phyloP scores from a whole-genome alignment of 2,797 vertebrate genomes.

The Ibycter americanus region DNA sequence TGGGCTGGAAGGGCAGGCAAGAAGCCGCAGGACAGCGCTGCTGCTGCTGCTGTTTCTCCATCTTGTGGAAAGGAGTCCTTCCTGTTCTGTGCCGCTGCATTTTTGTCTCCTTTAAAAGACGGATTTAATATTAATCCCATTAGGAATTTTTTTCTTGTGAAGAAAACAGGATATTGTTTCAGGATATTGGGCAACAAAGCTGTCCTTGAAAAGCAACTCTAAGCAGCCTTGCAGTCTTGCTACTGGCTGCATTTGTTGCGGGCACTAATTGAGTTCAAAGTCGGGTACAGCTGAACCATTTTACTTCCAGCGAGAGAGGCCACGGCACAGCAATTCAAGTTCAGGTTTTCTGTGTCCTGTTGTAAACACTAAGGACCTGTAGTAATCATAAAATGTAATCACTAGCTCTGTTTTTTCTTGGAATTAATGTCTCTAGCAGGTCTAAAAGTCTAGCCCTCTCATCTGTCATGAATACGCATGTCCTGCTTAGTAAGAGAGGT shows the following conservation, averaged over 20 bases:
- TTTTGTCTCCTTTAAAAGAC: slow-evolving; percentile 30
- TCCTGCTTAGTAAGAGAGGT: slow-evolving; percentile 37
- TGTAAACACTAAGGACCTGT: not conserved
- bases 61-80: not conserved
- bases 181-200: slow-evolving; percentile 62
- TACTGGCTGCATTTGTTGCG: not conserved
- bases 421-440: slow-evolving; percentile 24
- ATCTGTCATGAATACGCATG: not conserved
- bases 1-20: not conserved
- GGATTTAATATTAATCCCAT: slow-evolving; percentile 63
- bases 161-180: slow-evolving; percentile 64
- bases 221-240: not conserved
- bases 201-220: slow-evolving; percentile 36
- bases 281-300: not conserved
- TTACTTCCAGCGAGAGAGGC: not conserved
- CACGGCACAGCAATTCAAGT: not conserved
- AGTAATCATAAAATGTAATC: not conserved
- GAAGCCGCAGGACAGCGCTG: not conserved
- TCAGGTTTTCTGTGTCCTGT: not conserved
- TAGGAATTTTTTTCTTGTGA: slow-evolving; percentile 39
- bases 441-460: not conserved
- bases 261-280: not conserved
- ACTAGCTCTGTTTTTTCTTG: not conserved
- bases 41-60: not conserved
- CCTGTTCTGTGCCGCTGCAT: not conserved